phyloP scores from a whole-genome alignment of 2,888 invertebrate genomes.

The Heliconius aoede region DNA sequence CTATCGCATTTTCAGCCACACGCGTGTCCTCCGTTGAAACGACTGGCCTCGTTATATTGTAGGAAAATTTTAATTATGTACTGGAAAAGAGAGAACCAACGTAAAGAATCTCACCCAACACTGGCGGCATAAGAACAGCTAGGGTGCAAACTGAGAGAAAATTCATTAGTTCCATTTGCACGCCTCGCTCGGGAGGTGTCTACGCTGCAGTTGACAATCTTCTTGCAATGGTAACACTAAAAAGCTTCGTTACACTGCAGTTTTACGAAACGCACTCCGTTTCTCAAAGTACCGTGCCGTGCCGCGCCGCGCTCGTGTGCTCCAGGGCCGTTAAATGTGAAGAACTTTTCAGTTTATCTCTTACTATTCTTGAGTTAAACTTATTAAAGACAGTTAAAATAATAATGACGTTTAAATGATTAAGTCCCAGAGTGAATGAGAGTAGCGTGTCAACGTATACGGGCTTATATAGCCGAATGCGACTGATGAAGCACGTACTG shows the following conservation, averaged over 20 bases:
- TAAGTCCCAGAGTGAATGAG: slow-evolving; percentile 14
- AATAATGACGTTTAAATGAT: not conserved
- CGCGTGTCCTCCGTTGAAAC: too few species aligned
- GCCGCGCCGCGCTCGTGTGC: too few species aligned
- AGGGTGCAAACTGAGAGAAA: slow-evolving; percentile 70
- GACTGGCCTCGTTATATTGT: slow-evolving; percentile 8
- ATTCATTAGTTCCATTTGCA: slow-evolving; percentile 79
- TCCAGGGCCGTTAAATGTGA: slow-evolving; percentile 59
- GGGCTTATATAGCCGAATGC: slow-evolving; percentile 54
- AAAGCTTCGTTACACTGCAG: slow-evolving; percentile 77
- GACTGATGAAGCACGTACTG: slow-evolving; percentile 34
- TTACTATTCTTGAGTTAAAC: slow-evolving; percentile 10
- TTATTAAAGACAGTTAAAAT: too few species aligned
- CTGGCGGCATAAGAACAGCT: slow-evolving; percentile 61
- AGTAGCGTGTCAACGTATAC: slow-evolving; percentile 50
- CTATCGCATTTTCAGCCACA: too few species aligned
- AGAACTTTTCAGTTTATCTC: slow-evolving; percentile 56
- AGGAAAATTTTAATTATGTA: slow-evolving; percentile 43
- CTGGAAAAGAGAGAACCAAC: slow-evolving; percentile 46
- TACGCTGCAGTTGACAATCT: slow-evolving; percentile 69
- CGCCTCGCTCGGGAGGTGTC: slow-evolving; percentile 66
- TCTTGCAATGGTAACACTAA: slow-evolving; percentile 76
- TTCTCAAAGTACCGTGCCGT: slow-evolving; percentile 52
- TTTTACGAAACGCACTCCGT: slow-evolving; percentile 67
- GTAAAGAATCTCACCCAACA: slow-evolving; percentile 63